Evolutionary conservation across 1,140 invertebrate species (phyloP), one percentile per base, ranked within the genome.

Genomic region (Sesamia nonagrioides): DNA sequence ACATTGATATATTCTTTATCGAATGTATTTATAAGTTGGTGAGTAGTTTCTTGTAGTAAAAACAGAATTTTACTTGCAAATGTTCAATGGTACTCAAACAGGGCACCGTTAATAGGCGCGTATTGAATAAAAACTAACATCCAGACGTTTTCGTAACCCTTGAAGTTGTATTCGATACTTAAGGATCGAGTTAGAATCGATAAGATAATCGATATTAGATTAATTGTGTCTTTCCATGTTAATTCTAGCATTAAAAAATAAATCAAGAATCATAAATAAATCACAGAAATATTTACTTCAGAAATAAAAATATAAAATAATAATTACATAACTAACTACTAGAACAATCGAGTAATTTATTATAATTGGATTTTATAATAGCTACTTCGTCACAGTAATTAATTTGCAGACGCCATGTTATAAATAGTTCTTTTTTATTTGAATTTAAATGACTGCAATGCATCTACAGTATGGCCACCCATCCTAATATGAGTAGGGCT

Each of bases 51-150:
- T 45, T 37, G 58, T 76, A 69, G 48, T 86, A 88, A 89, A 88
- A 73, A 86, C 79, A 85, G 7, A 54, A 80, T 89, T 90, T 88
- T 85, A 89, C 87, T 89, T 89, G 89, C 87, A 90, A 90, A 89
- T 88, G 73, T 40, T 72, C 56, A 61, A 73, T 84, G 76, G 83
- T 79, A 86, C 86, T 88, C 78, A 80, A 81, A 81, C 84, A 21
- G 33, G 42, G 50, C 27, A 58, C 52, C 71, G 71, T 83, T 83
- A 77, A 77, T 80, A 71, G 63, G 42, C 68, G 72, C 66, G 72
- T 17, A 78, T 81, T 56, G 82, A 84, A 85, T 85, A 86, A 85
- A 87, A 83, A 82, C 71, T 78, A 27, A 60, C 17, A 52, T 40
- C 40, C 9, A 48, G 66, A 69, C 66, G 66, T 69, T 37, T 66